Conservation (phyloP, 2,888 invertebrate genomes). For the Athrips mouffetella region DNA sequence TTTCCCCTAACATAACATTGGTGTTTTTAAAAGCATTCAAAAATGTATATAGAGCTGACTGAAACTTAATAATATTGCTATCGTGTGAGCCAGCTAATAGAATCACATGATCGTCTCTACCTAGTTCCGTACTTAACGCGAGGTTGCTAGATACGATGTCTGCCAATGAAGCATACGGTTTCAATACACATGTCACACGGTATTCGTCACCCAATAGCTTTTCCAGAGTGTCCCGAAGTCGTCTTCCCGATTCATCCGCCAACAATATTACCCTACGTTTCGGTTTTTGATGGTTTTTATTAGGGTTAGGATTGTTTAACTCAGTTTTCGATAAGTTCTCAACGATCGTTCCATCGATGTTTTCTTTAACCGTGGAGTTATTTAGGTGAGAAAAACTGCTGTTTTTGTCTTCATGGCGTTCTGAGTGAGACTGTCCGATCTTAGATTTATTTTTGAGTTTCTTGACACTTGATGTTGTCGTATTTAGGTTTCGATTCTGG, state of each 20-base stretch:
- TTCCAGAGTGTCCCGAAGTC: background rate
- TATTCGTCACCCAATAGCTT: background rate
- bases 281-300: background rate
- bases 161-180: background rate
- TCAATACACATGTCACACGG: background rate
- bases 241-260: background rate
- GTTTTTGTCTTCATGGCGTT: background rate
- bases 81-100: background rate
- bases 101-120: background rate
- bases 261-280: background rate
- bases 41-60: background rate
- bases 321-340: background rate
- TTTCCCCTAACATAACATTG: background rate
- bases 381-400: background rate
- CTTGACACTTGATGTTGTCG: background rate
- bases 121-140: background rate
- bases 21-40: background rate
- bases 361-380: background rate
- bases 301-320: background rate
- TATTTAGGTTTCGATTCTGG: no score
- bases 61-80: background rate
- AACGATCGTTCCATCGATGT: background rate
- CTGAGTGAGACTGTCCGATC: background rate
- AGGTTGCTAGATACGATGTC: background rate
- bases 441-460: background rate